Conservation (phyloP, 2,113 vertebrate species). For the Peromyscus maniculatus region DNA sequence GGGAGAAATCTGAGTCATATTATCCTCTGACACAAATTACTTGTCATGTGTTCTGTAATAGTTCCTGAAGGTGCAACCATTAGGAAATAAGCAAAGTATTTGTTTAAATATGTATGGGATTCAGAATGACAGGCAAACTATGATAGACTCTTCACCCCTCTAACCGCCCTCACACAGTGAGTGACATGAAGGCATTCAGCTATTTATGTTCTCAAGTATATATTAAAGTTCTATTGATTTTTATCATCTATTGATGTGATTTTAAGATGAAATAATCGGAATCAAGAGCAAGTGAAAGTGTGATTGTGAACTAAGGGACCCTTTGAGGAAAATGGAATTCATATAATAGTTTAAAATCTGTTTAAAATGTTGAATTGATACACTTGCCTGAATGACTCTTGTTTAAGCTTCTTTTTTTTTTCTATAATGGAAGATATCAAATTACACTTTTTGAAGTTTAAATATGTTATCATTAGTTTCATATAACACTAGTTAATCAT, state of each 20-base stretch:
- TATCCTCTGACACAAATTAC: background rate
- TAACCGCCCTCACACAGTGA: accelerated
- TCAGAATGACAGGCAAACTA: background rate
- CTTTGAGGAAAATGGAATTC: background rate
- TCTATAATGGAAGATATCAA: background rate
- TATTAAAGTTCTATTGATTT: background rate
- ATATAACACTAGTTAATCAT: background rate
- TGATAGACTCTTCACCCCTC: too few relatives aligned
- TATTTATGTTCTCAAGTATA: background rate
- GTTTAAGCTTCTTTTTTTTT: background rate
- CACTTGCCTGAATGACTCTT: background rate
- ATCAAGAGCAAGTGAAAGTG: background rate
- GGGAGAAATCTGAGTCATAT: background rate
- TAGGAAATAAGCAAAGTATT: background rate
- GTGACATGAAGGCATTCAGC: background rate
- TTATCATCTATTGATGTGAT: background rate
- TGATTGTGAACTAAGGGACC: background rate
- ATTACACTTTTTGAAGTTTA: background rate
- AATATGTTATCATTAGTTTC: background rate
- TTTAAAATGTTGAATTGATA: background rate
- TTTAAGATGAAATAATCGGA: background rate
- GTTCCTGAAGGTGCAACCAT: background rate
- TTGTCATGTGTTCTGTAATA: background rate
- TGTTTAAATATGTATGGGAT: background rate
- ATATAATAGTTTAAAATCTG: background rate